Conservation (phyloP, 2,797 vertebrate species). For the Schizopygopsis malacanthus region DNA sequence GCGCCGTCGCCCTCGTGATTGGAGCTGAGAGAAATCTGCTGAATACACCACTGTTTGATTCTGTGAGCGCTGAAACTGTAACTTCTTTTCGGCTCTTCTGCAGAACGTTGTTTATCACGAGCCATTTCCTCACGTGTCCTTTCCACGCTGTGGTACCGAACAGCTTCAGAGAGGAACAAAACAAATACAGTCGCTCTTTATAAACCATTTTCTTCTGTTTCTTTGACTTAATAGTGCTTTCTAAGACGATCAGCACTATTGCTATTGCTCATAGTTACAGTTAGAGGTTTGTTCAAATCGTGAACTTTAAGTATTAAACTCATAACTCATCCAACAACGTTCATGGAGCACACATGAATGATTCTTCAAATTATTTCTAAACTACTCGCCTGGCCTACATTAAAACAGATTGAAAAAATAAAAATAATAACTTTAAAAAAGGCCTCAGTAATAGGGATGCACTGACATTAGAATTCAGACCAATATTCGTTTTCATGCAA, state of each 20-base stretch:
- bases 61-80: conserved; percentile 4
- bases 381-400: neutral
- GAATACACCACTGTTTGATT: conserved; percentile 52
- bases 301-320: neutral
- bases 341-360: neutral
- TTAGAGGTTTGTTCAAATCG: neutral
- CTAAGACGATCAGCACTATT: neutral
- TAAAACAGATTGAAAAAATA: neutral
- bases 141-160: neutral
- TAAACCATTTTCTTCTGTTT: neutral
- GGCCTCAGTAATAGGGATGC: neutral
- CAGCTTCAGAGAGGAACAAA: neutral
- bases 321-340: conserved; percentile 5
- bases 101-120: neutral
- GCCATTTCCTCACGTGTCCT: neutral
- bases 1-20: conserved; percentile 33
- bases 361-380: neutral
- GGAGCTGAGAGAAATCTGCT: conserved; percentile 41
- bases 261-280: neutral
- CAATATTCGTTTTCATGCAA: neutral
- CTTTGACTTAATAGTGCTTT: neutral
- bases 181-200: neutral
- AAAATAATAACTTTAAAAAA: neutral
- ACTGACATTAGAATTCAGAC: neutral
- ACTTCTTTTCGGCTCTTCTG: conserved; percentile 20